phyloP scores from a whole-genome alignment of 2,888 invertebrate species.

The Eugnorisma glareosa region DNA sequence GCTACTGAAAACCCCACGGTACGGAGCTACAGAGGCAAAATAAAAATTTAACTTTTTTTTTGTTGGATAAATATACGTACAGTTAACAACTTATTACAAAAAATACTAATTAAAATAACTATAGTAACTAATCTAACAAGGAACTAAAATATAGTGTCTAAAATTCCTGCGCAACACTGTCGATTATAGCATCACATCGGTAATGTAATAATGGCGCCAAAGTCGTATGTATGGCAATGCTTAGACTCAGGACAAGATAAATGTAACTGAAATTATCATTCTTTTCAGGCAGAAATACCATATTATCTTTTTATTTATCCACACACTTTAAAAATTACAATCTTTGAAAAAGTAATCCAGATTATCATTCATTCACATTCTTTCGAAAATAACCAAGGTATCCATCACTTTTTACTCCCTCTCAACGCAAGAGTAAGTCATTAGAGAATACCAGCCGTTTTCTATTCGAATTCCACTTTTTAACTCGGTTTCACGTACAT shows the following conservation, averaged over 20 bases:
- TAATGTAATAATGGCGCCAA: background rate
- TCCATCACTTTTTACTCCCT: slow-evolving; percentile 43
- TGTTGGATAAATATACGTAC: background rate
- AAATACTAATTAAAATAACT: background rate
- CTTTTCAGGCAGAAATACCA: background rate
- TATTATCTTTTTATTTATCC: background rate
- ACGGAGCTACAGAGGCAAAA: slow-evolving; percentile 5
- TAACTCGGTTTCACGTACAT: slow-evolving; percentile 53
- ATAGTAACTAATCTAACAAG: background rate
- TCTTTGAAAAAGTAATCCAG: slow-evolving; percentile 14
- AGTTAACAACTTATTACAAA: background rate
- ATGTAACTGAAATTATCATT: background rate
- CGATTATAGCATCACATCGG: background rate
- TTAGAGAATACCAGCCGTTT: slow-evolving; percentile 57
- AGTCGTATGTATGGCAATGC: background rate
- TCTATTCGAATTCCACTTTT: slow-evolving; percentile 49
- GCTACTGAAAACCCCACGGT: slow-evolving; percentile 52
- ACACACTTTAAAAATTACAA: background rate
- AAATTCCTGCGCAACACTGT: background rate
- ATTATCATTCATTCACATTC: slow-evolving; percentile 26
- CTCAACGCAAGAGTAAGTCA: slow-evolving; percentile 50
- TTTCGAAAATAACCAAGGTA: slow-evolving; percentile 25
- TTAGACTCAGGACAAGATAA: background rate
- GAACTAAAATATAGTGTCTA: background rate
- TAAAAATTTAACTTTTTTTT: background rate